Evolutionary conservation across 1,140 invertebrate species (phyloP).

Genomic region (Uloborus diversus): DNA sequence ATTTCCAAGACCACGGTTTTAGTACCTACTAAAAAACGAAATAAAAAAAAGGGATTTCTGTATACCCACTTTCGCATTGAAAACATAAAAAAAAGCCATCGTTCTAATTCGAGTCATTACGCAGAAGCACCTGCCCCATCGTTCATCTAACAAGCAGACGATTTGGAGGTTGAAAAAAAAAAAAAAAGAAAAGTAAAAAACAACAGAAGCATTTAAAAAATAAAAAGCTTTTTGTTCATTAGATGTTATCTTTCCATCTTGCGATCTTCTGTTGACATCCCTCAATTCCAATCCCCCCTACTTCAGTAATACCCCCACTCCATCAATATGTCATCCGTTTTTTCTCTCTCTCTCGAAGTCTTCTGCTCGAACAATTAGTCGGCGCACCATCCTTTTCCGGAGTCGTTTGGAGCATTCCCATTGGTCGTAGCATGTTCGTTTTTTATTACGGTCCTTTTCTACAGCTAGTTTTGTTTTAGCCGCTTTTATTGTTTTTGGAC

Average conservation of each 20-base stretch:
- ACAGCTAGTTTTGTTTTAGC: not conserved
- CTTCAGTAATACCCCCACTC: too few species aligned
- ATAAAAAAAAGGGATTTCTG: too few species aligned
- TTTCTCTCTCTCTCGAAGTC: not conserved
- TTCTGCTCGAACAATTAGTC: constrained; percentile 48
- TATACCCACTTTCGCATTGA: too few species aligned
- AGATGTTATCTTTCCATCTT: constrained; percentile 40
- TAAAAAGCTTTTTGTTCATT: constrained; percentile 28
- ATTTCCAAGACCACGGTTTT: too few species aligned
- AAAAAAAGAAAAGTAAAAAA: constrained; percentile 6
- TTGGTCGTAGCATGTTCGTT: not conserved
- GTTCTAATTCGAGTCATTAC: too few species aligned
- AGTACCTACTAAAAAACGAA: too few species aligned
- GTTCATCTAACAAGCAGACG: constrained; percentile 28
- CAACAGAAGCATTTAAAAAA: not conserved
- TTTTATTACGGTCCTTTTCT: not conserved
- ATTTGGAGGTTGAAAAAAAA: constrained; percentile 19
- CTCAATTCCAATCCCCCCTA: constrained; percentile 18
- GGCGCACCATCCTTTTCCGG: constrained; percentile 15
- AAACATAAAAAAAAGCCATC: too few species aligned
- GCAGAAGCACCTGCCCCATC: constrained; percentile 34
- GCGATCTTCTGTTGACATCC: constrained; percentile 21
- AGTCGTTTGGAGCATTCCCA: not conserved
- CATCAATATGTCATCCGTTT: constrained; percentile 52
- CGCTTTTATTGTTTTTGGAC: not conserved